Conservation (phyloP, 2,113 vertebrate genomes). For the Bolborhynchus lineola region DNA sequence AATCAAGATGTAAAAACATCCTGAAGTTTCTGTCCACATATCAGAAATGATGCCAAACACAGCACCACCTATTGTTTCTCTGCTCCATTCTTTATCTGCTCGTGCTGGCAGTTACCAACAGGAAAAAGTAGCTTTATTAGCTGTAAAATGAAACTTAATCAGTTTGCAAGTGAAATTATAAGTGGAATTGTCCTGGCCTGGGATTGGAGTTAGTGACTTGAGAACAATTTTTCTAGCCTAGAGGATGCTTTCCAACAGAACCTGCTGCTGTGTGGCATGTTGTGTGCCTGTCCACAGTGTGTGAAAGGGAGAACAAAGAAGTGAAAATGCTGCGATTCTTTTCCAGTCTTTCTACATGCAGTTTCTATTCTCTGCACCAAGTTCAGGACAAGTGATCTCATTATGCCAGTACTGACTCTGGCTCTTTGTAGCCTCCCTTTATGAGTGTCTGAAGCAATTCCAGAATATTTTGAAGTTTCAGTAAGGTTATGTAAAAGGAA, state of each 20-base stretch:
- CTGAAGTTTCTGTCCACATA: not conserved
- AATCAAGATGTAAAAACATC: not conserved
- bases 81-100: not conserved
- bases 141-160: not conserved
- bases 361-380: not conserved
- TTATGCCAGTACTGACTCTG: not conserved
- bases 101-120: not conserved
- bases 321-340: not conserved
- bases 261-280: not conserved
- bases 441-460: constrained; percentile 1
- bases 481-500: not conserved
- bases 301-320: not conserved
- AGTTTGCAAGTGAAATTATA: not conserved
- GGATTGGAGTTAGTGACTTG: not conserved
- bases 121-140: not conserved
- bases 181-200: not conserved
- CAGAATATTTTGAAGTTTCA: not conserved
- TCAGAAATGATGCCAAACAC: not conserved
- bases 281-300: not conserved
- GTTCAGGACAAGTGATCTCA: constrained; percentile 21
- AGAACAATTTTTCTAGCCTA: not conserved
- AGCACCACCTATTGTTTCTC: not conserved
- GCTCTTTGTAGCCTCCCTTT: not conserved
- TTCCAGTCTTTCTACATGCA: not conserved
- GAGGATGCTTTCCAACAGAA: not conserved